Percentiles rank a stretch among this genome's conserved stretches.
phyloP scores from a whole-genome alignment of 2,797 vertebrate genomes.

The Otolemur crassicaudatus region DNA sequence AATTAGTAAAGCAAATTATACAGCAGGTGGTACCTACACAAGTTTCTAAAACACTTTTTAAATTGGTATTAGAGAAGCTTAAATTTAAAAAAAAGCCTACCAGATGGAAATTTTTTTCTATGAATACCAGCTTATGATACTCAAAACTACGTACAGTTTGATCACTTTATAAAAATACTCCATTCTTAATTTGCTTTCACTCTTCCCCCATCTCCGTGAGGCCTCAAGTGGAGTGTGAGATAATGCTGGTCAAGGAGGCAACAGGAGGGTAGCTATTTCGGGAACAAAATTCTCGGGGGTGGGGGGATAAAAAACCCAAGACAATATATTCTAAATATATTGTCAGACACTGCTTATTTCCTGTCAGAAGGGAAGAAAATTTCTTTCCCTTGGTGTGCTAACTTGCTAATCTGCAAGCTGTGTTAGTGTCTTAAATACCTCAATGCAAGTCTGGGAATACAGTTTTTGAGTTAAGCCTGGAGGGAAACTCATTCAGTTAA shows the following conservation, averaged over 20 bases:
- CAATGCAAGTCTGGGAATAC: not conserved
- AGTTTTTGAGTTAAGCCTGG: constrained; percentile 35
- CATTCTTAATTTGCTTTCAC: not conserved
- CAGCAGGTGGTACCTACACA: not conserved
- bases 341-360: constrained; percentile 7
- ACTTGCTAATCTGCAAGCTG: not conserved
- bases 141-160: not conserved
- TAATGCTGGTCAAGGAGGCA: constrained; percentile 10
- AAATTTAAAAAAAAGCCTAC: not conserved
- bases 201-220: not conserved
- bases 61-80: not conserved
- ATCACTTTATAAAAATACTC: constrained; percentile 10
- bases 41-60: not conserved
- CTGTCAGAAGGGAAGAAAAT: not conserved
- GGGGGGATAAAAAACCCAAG: not conserved
- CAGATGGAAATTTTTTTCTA: not conserved
- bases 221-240: not conserved
- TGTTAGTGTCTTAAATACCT: constrained; percentile 34
- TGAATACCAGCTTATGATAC: not conserved
- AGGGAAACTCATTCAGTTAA: constrained; percentile 32
- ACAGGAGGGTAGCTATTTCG: not conserved
- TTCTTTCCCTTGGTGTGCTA: not conserved
- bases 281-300: not conserved
- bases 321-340: not conserved
- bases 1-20: not conserved